Conservation (phyloP, 2,113 vertebrate species). For the Paedocypris sp. region DNA sequence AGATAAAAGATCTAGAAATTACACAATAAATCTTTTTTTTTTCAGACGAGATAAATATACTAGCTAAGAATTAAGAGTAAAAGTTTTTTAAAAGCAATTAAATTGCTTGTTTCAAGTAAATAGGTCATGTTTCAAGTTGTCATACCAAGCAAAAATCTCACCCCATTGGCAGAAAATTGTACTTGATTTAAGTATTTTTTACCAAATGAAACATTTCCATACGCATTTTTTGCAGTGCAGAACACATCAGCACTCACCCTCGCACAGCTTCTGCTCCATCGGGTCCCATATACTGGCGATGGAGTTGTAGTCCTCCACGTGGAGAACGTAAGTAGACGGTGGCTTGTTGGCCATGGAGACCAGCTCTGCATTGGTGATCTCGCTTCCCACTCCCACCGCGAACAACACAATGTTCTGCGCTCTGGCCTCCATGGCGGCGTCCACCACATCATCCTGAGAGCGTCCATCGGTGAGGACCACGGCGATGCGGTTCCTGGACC, state of each 20-base stretch:
- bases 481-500: slow-evolving; percentile 44
- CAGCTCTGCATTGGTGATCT: slow-evolving; percentile 49
- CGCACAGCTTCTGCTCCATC: slow-evolving; percentile 55
- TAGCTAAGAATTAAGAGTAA: too few species aligned
- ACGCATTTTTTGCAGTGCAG: not conserved
- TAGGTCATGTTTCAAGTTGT: too few species aligned
- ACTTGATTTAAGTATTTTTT: too few species aligned
- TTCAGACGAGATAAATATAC: too few species aligned
- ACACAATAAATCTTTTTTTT: too few species aligned
- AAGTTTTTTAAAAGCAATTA: too few species aligned
- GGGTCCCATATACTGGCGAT: slow-evolving; percentile 49
- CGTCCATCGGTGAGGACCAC: slow-evolving; percentile 55
- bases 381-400: slow-evolving; percentile 53
- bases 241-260: slow-evolving; percentile 38
- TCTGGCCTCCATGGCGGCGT: slow-evolving; percentile 45
- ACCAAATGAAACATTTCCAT: too few species aligned
- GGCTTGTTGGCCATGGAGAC: slow-evolving; percentile 49
- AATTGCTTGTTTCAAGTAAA: too few species aligned
- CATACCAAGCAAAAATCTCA: too few species aligned
- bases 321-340: slow-evolving; percentile 48
- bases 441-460: slow-evolving; percentile 53
- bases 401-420: slow-evolving; percentile 49
- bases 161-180: too few species aligned
- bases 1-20: too few species aligned
- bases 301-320: slow-evolving; percentile 50